Conservation (phyloP, 2,888 invertebrate species). For the Dicycla oo region DNA sequence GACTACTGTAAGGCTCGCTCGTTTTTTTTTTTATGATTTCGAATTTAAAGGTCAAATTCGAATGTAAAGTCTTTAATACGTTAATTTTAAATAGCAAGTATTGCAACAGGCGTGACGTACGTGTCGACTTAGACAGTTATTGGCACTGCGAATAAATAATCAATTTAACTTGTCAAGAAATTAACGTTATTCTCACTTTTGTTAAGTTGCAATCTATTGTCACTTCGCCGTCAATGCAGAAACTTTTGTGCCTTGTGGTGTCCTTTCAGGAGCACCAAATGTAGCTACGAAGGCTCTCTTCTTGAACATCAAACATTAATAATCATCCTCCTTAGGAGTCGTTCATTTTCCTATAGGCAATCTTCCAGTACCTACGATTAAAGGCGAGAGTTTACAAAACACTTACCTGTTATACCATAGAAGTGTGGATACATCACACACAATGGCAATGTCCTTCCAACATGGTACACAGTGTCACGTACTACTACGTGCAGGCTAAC, state of each 20-base stretch:
- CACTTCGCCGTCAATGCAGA: not conserved
- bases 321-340: no score
- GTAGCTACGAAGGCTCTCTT: not conserved
- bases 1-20: no score
- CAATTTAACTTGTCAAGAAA: not conserved
- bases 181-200: not conserved
- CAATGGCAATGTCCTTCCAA: not conserved
- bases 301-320: not conserved
- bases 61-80: no score
- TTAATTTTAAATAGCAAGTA: no score
- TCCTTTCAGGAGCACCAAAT: not conserved
- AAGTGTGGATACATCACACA: not conserved
- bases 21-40: no score
- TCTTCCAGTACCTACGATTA: not conserved
- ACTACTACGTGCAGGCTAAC: not conserved
- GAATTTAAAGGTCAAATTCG: not conserved
- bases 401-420: not conserved
- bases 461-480: not conserved
- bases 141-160: not conserved
- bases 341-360: no score
- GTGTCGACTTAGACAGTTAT: no score
- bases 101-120: no score
- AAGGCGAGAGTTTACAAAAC: conserved; percentile 11
- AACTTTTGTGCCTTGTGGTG: not conserved
- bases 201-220: not conserved